phyloP scores from a whole-genome alignment of 2,113 vertebrate species.

The Mus pahari region DNA sequence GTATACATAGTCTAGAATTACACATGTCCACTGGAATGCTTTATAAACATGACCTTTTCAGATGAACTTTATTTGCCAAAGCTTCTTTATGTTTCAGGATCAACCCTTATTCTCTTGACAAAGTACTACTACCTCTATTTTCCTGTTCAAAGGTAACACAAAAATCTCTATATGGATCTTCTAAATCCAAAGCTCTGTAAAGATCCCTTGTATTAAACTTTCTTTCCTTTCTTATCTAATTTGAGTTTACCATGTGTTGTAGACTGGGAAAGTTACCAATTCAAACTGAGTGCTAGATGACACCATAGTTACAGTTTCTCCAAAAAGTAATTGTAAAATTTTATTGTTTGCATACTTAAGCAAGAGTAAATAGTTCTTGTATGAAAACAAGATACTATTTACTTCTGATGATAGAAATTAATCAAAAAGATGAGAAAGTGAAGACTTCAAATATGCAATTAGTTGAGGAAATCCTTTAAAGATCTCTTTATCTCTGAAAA shows the following conservation, averaged over 20 bases:
- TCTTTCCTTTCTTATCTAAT: not conserved
- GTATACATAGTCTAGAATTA: not conserved
- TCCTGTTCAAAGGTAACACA: not conserved
- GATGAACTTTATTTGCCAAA: not conserved
- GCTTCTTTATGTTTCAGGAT: not conserved
- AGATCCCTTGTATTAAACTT: not conserved
- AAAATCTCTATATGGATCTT: not conserved
- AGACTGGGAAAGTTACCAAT: not conserved
- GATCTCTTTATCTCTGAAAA: not conserved
- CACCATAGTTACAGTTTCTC: not conserved
- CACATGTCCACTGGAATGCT: not conserved
- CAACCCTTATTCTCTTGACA: not conserved
- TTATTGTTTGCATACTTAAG: not conserved
- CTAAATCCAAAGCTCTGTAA: not conserved
- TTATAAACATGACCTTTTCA: not conserved
- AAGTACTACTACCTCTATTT: not conserved
- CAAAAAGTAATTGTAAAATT: not conserved
- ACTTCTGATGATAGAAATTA: not conserved
- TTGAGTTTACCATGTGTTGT: conserved; percentile 2
- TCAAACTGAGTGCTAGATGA: not conserved
- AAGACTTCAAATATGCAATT: not conserved
- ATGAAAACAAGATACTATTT: not conserved
- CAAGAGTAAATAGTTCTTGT: not conserved
- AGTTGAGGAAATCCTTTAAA: not conserved
- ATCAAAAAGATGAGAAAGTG: not conserved